These are phyloP conservation scores for Pseudocheirus occidentalis DNA, from an alignment of 2,797 vertebrate species.

Conservation along the genomic window DNA sequence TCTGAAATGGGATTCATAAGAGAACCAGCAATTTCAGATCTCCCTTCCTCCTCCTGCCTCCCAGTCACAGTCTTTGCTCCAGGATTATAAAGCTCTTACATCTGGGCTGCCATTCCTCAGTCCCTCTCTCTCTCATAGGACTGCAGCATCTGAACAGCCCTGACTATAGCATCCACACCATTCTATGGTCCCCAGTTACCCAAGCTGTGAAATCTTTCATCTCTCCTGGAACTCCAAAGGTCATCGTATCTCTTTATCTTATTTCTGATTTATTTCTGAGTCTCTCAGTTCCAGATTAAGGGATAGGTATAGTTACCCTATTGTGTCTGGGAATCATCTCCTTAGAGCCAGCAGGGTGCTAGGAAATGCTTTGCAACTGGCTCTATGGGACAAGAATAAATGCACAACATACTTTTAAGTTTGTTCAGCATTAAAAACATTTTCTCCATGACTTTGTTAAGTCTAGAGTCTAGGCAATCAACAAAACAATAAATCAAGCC, in stretches of 20 bases:
- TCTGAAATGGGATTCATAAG: not conserved
- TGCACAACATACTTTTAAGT: not conserved
- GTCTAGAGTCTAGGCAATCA: not conserved
- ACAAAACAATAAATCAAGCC: not conserved
- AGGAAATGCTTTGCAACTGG: not conserved
- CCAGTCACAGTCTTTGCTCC: not conserved
- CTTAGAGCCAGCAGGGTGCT: not conserved
- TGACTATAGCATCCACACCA: not conserved
- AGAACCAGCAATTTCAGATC: not conserved
- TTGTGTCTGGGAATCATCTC: too few species aligned
- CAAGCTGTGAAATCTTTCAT: not conserved
- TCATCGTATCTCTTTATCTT: not conserved
- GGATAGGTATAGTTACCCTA: not conserved
- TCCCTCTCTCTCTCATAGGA: not conserved
- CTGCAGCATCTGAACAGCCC: not conserved
- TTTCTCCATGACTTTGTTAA: not conserved
- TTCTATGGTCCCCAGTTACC: not conserved
- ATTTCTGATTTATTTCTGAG: not conserved
- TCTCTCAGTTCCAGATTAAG: not conserved
- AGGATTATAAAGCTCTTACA: not conserved
- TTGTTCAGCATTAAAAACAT: not conserved
- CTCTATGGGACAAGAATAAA: not conserved
- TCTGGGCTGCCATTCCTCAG: not conserved
- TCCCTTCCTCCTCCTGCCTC: not conserved
- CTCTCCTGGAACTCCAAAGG: not conserved